These are phyloP conservation scores for Oppia nitens DNA, from an alignment of 1,140 invertebrate species.

Conservation along the genomic window DNA sequence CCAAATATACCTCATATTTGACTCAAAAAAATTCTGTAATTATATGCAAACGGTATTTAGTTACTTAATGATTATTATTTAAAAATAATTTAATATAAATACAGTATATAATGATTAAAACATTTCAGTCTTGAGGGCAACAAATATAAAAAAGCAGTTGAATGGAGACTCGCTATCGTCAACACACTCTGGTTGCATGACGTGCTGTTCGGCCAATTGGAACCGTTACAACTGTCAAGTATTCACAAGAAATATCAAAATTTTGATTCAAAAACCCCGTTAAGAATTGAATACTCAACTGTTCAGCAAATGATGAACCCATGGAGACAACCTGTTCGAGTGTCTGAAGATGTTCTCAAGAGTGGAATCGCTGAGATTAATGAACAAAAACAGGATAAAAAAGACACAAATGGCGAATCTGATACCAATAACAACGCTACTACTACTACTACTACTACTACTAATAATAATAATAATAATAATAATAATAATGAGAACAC, in stretches of 20 bases:
- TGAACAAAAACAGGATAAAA: not conserved
- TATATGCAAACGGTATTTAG: slow-evolving; percentile 37
- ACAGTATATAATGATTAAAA: slow-evolving; percentile 15
- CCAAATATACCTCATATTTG: slow-evolving; percentile 49
- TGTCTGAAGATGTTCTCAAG: slow-evolving; percentile 46
- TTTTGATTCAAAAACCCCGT: slow-evolving; percentile 36
- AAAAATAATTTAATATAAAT: slow-evolving; percentile 10
- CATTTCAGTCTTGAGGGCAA: slow-evolving; percentile 52
- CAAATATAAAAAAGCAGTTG: slow-evolving; percentile 72
- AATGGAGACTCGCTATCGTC: slow-evolving; percentile 66
- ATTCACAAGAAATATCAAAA: slow-evolving; percentile 68
- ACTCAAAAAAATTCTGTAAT: slow-evolving; percentile 37
- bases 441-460: too few relatives aligned
- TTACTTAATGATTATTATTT: not conserved
- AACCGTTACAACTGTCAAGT: slow-evolving; percentile 51
- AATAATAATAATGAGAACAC: too few relatives aligned
- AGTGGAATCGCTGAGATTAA: not conserved
- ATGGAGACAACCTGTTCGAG: slow-evolving; percentile 78
- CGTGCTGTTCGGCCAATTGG: slow-evolving; percentile 70
- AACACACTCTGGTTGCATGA: slow-evolving; percentile 87
- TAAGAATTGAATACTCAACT: slow-evolving; percentile 57
- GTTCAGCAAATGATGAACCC: slow-evolving; percentile 78
- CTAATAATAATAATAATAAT: too few relatives aligned
- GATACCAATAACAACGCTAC: not conserved
- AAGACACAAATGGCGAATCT: too few relatives aligned